Evolutionary conservation across 1,140 invertebrate species (phyloP), one percentile per base, ranked within the genome.

Genomic region (Bombus sylvicola): DNA sequence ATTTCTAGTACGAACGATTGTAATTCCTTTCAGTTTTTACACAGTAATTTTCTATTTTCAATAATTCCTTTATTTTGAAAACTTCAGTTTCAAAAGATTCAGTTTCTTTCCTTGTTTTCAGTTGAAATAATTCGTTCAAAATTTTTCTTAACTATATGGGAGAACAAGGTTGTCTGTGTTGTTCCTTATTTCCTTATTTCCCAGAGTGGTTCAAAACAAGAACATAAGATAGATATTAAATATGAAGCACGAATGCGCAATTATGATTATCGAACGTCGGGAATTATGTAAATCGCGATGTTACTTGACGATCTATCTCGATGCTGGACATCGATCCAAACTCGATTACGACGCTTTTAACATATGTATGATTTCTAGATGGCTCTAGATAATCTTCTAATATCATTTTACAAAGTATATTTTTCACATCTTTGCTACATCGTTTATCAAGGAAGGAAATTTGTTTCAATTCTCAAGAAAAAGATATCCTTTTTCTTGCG

Each of bases 251-350:
- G 3, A 68, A 31, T 12, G 34, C 15, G 25, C 3, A 68, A 37
- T 37, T 37, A 37, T 31, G 34, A 68, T 68, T 68, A 18, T 72
- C 41, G 25, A 72, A 28, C 10, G 13, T 72, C 2, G 1, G 10
- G 1, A 34, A 66, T 88, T 87, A 87, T 83, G 86, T 31, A 87
- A 87, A 83, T 83, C n/a, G 39, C 1, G 22, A 31, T 39, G 18
- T 59, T 78, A 18, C 8, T 25, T 66, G 59, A 74, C 59, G 18
- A 79, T 79, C 9, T 12, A 59, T 5, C n/a, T 39, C 18, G 64
- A 66, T 69, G 72, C 4, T 41, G 2, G 1, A n/a, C 69, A 37
- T 62, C 87, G 85, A 87, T 69, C 78, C 69, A 74, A 78, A 64
- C 37, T 88, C 86, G 69, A 83, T 79, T 87, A 83, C 68, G 41